phyloP scores from a whole-genome alignment of 1,140 invertebrate species.

The Drosophila funebris region DNA sequence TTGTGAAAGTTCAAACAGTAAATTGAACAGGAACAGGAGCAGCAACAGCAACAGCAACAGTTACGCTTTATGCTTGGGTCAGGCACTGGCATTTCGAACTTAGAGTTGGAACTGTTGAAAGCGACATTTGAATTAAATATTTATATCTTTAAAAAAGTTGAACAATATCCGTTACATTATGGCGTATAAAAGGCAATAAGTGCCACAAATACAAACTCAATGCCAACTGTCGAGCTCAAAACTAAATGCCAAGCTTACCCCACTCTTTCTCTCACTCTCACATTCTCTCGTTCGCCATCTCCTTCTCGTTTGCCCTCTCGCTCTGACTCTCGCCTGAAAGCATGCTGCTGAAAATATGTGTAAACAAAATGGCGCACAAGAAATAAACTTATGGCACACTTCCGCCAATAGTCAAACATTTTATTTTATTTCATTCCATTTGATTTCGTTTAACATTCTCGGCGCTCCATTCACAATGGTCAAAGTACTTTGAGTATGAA shows the following conservation, averaged over 20 bases:
- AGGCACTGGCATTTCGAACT: background rate
- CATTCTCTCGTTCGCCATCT: too few species aligned
- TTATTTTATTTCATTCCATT: constrained; percentile 72
- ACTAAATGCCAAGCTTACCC: constrained; percentile 29
- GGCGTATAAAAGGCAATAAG: constrained; percentile 74
- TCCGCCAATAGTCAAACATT: constrained; percentile 81
- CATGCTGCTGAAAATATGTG: constrained; percentile 51
- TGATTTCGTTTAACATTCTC: constrained; percentile 29
- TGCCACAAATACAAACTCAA: constrained; percentile 29
- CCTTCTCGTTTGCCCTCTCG: background rate
- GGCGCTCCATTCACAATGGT: constrained; percentile 42
- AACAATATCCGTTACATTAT: constrained; percentile 81
- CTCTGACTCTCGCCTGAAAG: constrained; percentile 23
- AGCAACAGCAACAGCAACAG: constrained; percentile 41
- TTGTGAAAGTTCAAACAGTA: constrained; percentile 45
- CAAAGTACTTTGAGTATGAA: constrained; percentile 69
- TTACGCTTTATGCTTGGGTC: constrained; percentile 14
- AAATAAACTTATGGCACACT: constrained; percentile 80
- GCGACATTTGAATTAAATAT: constrained; percentile 71
- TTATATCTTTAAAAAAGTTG: constrained; percentile 76
- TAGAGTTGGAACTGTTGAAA: background rate
- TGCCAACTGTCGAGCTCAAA: constrained; percentile 41
- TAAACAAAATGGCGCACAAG: constrained; percentile 76
- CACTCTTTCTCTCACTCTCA: background rate
- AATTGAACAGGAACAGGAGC: constrained; percentile 51